Evolutionary conservation across 2,797 vertebrate genomes (phyloP).

Genomic region (Tenualosa thibaudeaui): DNA sequence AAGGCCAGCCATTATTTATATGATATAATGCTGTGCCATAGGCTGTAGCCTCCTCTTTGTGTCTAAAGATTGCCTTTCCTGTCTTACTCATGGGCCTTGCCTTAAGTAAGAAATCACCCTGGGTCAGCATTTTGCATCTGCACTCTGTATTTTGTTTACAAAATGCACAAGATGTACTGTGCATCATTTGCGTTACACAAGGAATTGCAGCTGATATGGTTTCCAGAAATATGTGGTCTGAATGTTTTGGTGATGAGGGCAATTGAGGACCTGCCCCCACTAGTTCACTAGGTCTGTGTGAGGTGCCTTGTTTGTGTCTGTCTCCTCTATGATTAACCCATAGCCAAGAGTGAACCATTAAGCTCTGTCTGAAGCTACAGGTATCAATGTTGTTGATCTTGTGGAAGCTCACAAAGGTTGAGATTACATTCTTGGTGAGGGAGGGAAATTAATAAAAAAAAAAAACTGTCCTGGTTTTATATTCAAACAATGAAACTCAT

Average conservation of each 20-base stretch:
- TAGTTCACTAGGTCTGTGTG: background rate
- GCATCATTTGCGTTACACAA: too few species aligned
- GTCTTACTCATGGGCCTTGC: too few species aligned
- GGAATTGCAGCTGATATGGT: background rate
- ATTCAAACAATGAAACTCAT: background rate
- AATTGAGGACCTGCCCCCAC: background rate
- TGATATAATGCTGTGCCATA: too few species aligned
- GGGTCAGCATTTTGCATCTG: too few species aligned
- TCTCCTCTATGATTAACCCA: conserved; percentile 2
- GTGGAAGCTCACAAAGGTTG: background rate
- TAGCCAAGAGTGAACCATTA: conserved; percentile 1
- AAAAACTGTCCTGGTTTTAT: background rate
- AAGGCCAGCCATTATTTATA: background rate
- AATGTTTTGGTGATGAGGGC: background rate
- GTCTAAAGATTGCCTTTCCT: too few species aligned
- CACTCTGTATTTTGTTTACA: too few species aligned
- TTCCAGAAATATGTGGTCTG: background rate
- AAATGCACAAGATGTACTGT: too few species aligned
- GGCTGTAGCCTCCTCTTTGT: too few species aligned
- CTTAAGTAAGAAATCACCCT: too few species aligned
- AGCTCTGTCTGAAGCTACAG: background rate
- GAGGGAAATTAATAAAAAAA: background rate
- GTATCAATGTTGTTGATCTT: background rate
- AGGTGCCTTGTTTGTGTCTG: background rate
- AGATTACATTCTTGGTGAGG: background rate